A percentile compares a stretch with the other conserved stretches of the same genome.
These are phyloP conservation scores for Taenaris catops DNA, from an alignment of 2,888 invertebrate species.

Conservation along the genomic window DNA sequence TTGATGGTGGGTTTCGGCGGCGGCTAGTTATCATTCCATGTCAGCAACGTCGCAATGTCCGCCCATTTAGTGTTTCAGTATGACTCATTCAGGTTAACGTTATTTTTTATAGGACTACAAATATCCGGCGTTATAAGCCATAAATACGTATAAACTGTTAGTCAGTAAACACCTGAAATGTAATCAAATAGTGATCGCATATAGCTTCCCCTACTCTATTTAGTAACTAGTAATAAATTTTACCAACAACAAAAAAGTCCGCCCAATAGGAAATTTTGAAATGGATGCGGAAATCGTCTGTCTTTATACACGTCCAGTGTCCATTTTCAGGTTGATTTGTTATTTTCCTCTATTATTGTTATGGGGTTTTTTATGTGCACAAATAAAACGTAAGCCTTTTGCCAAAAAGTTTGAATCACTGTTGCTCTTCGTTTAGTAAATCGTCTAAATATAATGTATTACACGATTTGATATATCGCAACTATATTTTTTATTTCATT, in stretches of 20 bases:
- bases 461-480: no score
- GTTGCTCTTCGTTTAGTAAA: neutral
- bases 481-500: no score
- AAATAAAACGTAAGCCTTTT: conserved; percentile 13
- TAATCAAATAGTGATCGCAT: conserved; percentile 14
- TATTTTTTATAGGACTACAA: no score
- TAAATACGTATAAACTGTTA: conserved; percentile 1
- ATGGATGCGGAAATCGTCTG: conserved; percentile 40
- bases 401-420: conserved; percentile 3
- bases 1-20: no score
- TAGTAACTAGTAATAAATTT: conserved; percentile 27
- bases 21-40: no score
- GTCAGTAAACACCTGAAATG: no score
- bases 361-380: conserved; percentile 25
- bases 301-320: conserved; percentile 36
- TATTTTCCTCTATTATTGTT: conserved; percentile 31
- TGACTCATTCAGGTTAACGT: no score
- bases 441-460: no score
- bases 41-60: no score
- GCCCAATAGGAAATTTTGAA: conserved; percentile 37
- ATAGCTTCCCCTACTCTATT: conserved; percentile 19
- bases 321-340: conserved; percentile 37
- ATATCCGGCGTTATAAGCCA: no score
- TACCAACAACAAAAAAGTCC: conserved; percentile 28
- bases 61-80: no score